These are phyloP conservation scores for Bombus huntii DNA, from an alignment of 1,140 invertebrate genomes.

Conservation along the genomic window DNA sequence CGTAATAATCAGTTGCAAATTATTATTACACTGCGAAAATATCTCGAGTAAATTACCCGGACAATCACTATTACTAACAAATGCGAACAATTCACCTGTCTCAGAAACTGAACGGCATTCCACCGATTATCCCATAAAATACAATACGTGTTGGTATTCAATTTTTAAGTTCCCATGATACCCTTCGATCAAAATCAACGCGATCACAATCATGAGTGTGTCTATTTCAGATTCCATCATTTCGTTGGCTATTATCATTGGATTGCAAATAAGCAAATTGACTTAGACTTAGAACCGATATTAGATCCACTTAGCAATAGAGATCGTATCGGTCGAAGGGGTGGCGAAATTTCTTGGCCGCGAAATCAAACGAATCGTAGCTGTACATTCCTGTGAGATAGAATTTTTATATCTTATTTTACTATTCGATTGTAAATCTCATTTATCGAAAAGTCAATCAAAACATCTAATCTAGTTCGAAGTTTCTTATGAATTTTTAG, in stretches of 20 bases:
- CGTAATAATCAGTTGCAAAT: background rate
- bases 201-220: background rate
- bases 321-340: conserved; percentile 45
- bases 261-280: conserved; percentile 35
- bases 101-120: conserved; percentile 7
- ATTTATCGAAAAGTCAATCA: background rate
- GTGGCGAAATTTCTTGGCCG: conserved; percentile 56
- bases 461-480: background rate
- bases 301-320: conserved; percentile 52
- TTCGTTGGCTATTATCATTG: conserved; percentile 15
- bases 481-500: background rate
- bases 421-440: background rate
- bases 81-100: conserved; percentile 38
- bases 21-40: background rate
- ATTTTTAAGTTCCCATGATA: conserved; percentile 44
- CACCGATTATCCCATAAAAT: background rate
- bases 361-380: conserved; percentile 39
- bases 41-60: background rate
- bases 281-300: background rate
- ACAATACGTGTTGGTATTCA: conserved; percentile 20
- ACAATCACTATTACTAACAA: background rate
- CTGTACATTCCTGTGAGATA: background rate
- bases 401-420: background rate
- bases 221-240: conserved; percentile 8
- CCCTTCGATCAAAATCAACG: conserved; percentile 20